Evolutionary conservation across 1,140 invertebrate species (phyloP).

Genomic region (Diuraphis noxia): DNA sequence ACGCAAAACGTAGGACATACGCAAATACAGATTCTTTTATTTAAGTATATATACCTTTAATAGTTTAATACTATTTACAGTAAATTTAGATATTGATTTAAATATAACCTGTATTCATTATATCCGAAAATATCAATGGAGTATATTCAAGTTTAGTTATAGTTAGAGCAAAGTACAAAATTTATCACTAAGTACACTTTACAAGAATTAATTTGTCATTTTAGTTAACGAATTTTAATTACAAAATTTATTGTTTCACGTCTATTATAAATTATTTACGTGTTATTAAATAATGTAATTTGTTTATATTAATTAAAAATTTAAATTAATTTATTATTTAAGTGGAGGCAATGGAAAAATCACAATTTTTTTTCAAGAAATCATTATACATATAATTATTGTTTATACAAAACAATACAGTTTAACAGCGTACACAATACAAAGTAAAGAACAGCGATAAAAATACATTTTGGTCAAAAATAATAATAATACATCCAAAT

Average conservation of each 20-base stretch:
- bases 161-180: background rate
- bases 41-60: background rate
- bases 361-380: background rate
- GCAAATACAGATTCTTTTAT: background rate
- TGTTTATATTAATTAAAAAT: background rate
- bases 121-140: background rate
- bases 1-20: background rate
- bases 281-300: background rate
- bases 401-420: background rate
- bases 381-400: background rate
- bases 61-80: too few relatives aligned
- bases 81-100: background rate
- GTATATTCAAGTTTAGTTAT: background rate
- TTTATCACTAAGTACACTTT: background rate
- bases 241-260: background rate
- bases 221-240: background rate
- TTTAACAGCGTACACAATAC: background rate
- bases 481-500: background rate
- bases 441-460: background rate
- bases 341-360: background rate
- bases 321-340: background rate
- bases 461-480: background rate
- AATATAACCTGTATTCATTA: background rate
- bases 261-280: background rate
- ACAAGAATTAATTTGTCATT: constrained; percentile 6